Percentiles rank a stretch among this genome's conserved stretches.
Evolutionary conservation across 2,113 vertebrate genomes (phyloP).

Genomic region (Gambusia affinis): DNA sequence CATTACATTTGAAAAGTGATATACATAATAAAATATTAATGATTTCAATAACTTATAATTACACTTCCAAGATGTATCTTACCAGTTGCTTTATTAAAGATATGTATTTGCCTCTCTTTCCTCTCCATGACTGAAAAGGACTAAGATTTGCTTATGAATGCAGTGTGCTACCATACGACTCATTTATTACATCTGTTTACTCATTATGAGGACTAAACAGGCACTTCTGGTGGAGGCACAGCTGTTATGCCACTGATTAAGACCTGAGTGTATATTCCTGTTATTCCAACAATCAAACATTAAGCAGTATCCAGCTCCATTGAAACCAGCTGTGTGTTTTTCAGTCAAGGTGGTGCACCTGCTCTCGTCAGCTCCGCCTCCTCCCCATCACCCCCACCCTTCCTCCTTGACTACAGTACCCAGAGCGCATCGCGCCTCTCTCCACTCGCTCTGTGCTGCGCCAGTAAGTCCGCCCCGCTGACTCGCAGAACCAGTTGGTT

Average conservation of each 20-base stretch:
- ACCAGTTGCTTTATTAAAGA: too few species aligned
- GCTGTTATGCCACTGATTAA: constrained; percentile 15
- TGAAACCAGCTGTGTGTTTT: constrained; percentile 16
- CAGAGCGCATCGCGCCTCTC: constrained; percentile 75
- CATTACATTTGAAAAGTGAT: too few species aligned
- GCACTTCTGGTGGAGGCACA: constrained; percentile 21
- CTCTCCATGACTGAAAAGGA: not conserved
- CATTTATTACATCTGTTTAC: constrained; percentile 15
- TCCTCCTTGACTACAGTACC: constrained; percentile 79
- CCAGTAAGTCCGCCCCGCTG: constrained; percentile 70
- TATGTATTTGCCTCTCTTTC: too few species aligned
- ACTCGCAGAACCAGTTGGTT: constrained; percentile 81
- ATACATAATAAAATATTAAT: not conserved
- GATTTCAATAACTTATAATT: not conserved
- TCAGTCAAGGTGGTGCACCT: constrained; percentile 77
- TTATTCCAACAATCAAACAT: constrained; percentile 2
- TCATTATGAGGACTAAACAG: constrained; percentile 9
- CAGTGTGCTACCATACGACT: not conserved
- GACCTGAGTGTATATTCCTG: not conserved
- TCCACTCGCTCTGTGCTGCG: constrained; percentile 70
- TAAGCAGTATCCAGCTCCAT: constrained; percentile 1
- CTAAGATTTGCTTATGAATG: not conserved
- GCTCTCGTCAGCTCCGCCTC: constrained; percentile 64
- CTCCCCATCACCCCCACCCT: not conserved
- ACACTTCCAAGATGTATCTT: not conserved